A percentile compares a stretch with the other conserved stretches of the same genome.
phyloP scores from a whole-genome alignment of 2,113 vertebrate genomes.

The Leucopternis melanops region DNA sequence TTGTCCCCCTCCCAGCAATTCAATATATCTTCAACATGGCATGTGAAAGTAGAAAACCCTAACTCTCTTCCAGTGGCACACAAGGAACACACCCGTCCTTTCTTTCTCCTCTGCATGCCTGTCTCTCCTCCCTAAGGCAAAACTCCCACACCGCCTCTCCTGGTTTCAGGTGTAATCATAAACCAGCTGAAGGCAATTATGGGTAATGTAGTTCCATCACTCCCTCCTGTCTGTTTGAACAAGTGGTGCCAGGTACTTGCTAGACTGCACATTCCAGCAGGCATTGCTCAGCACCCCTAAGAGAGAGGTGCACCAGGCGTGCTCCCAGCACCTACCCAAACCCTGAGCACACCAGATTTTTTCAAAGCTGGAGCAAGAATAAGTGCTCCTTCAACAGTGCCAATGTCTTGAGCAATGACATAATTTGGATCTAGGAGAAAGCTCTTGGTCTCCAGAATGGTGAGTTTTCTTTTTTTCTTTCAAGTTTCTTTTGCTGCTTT shows the following conservation, averaged over 20 bases:
- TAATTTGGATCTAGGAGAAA: constrained; percentile 7
- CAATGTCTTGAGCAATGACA: not conserved
- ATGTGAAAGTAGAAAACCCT: not conserved
- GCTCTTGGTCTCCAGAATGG: constrained; percentile 35
- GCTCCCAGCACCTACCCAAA: not conserved
- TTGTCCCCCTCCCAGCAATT: not conserved
- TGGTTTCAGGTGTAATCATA: constrained; percentile 66
- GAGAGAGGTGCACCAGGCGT: not conserved
- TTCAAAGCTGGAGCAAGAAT: not conserved
- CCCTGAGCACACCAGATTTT: not conserved
- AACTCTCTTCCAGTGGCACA: not conserved
- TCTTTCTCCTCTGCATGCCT: not conserved
- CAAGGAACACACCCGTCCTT: not conserved
- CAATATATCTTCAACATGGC: not conserved
- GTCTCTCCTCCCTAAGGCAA: constrained; percentile 11
- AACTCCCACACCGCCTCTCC: constrained; percentile 41
- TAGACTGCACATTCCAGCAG: constrained; percentile 63
- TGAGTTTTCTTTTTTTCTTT: constrained; percentile 39
- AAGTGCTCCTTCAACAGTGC: not conserved
- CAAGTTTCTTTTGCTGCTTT: not conserved
- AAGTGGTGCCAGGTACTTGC: not conserved
- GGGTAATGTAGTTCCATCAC: constrained; percentile 67
- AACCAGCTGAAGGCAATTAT: constrained; percentile 22
- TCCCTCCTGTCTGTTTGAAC: not conserved
- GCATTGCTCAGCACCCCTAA: not conserved